A percentile compares a stretch with the other conserved stretches of the same genome.
Conservation (phyloP, 1,140 invertebrate species). For the Pectinophora gossypiella region DNA sequence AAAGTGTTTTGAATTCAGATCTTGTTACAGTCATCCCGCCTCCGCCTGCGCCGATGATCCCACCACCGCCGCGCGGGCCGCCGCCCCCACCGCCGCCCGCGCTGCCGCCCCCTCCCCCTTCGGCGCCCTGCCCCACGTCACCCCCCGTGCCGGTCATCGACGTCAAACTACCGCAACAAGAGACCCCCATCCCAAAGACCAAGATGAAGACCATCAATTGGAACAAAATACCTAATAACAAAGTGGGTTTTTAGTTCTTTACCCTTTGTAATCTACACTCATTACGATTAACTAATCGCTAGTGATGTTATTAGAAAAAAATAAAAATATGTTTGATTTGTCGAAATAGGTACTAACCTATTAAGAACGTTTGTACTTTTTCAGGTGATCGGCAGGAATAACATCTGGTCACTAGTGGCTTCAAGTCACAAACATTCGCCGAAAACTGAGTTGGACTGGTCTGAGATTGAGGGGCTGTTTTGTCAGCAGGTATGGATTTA, state of each 20-base stretch:
- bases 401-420: constrained; percentile 95
- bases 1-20: too few relatives aligned
- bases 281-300: too few relatives aligned
- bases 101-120: constrained; percentile 47
- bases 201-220: constrained; percentile 97
- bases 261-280: too few relatives aligned
- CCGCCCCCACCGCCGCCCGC: constrained; percentile 30
- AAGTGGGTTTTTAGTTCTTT: constrained; percentile 76
- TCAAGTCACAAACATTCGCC: constrained; percentile 88
- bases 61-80: constrained; percentile 46
- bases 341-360: not conserved
- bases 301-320: too few relatives aligned
- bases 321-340: not conserved
- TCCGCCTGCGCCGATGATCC: constrained; percentile 72
- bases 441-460: constrained; percentile 90
- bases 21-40: constrained; percentile 32
- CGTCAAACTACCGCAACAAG: constrained; percentile 88
- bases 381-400: constrained; percentile 89
- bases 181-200: constrained; percentile 90
- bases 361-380: constrained; percentile 6
- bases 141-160: constrained; percentile 83
- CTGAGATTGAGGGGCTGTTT: constrained; percentile 93
- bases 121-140: constrained; percentile 38
- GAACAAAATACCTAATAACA: constrained; percentile 94
- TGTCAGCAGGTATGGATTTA: constrained; percentile 87